Base-by-base conservation (phyloP, 1,140 invertebrate species). In the Phocides pigmalion region DNA sequence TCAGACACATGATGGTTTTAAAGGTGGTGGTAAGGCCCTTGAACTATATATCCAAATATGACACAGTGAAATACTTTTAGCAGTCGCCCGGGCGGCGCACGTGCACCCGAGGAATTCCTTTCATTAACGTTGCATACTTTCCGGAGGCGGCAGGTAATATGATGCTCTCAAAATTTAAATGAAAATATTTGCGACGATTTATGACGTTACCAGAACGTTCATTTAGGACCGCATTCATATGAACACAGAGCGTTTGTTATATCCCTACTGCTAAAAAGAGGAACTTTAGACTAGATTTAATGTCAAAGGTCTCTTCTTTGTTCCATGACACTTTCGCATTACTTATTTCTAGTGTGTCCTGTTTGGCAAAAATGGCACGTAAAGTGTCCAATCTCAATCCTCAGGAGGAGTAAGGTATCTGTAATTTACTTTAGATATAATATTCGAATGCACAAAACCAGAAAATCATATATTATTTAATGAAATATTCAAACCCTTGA, bases 101-200 rank as follows among this genome's bases (percentile, higher is more conserved):
- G 47, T 63, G 67, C 62, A 64, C 15, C 35, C 35, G 42, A 69
- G 76, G 84, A 83, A 87, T 84, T 74, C 73, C 62, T 79, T 78
- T 84, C 84, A 87, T 87, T 83, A 84, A 74, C 64, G 67, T 72
- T 64, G 68, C 75, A 76, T 79, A 80, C 75, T 77, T 76, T 64
- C 64, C 66, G 62, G 59, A 37, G 64, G 67, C 58, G 64, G 35
- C 69, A 66, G 68, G 73, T 71, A 75, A 78, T 83, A 82, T 70
- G 79, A 82, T 61, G 71, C 71, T 71, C 66, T 68, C 72, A 70
- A 82, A 87, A 76, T 81, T 84, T 81, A 77, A 86, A 84, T 84
- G 76, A 80, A 86, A 86, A 86, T 86, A 82, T 82, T 76, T 82
- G 62, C 46, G 72, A 62, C 70, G 67, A 87, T 84, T 83, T 83